Conservation (phyloP, 37 sponge, comb jelly and placozoan species). For the Mnemiopsis leidyi region DNA sequence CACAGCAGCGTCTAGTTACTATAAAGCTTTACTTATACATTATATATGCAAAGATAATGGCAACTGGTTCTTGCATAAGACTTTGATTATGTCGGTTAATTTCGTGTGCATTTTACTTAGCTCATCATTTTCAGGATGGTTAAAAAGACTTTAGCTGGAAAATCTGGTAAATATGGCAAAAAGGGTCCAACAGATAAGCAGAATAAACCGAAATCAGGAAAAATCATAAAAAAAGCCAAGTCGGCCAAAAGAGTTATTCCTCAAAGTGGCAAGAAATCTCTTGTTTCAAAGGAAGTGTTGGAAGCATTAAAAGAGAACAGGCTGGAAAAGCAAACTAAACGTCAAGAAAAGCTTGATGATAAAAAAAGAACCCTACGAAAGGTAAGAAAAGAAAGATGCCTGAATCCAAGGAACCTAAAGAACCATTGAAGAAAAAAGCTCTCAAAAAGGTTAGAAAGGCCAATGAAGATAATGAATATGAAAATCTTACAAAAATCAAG, state of each 20-base stretch:
- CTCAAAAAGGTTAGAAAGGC: constrained; percentile 44
- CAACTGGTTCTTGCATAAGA: no score
- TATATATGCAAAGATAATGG: no score
- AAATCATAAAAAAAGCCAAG: neutral
- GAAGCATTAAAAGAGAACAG: constrained; percentile 27
- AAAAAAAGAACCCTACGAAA: neutral
- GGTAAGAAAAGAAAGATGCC: neutral
- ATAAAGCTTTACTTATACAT: no score
- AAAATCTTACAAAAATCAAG: neutral
- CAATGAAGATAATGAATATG: neutral
- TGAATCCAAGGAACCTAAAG: constrained; percentile 8
- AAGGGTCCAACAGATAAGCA: neutral
- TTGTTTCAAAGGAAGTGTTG: constrained; percentile 31
- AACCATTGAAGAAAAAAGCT: neutral
- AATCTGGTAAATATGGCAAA: constrained; percentile 49
- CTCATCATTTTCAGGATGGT: constrained; percentile 1
- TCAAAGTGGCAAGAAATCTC: constrained; percentile 38
- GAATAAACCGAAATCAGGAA: neutral
- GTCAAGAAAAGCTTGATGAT: neutral
- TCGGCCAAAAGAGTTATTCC: neutral
- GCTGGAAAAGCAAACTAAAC: constrained; percentile 12
- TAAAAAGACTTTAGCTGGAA: neutral
- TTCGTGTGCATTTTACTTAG: no score
- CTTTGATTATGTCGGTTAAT: no score
- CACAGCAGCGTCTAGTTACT: no score